Conservation (phyloP, 1,140 invertebrate genomes). For the Drosophila parvula region DNA sequence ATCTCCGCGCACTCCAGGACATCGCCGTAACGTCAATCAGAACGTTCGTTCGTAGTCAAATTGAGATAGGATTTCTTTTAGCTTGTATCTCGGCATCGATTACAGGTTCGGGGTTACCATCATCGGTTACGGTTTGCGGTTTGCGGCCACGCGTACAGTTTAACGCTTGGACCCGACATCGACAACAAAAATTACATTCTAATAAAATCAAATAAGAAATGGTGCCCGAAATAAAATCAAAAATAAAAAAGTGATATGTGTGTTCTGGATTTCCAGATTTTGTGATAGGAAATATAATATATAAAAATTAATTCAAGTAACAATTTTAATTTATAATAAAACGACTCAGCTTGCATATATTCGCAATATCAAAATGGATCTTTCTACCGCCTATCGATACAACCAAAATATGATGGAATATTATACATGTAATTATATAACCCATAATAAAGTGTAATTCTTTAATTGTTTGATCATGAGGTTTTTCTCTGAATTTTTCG, state of each 20-base stretch:
- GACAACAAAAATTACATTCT: background rate
- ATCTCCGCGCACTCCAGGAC: slow-evolving; percentile 25
- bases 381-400: slow-evolving; percentile 96
- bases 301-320: background rate
- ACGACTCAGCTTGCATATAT: no score
- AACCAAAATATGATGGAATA: slow-evolving; percentile 99
- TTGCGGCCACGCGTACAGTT: slow-evolving; percentile 30
- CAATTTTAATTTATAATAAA: background rate
- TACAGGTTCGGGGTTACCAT: slow-evolving; percentile 28
- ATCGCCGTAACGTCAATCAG: slow-evolving; percentile 45
- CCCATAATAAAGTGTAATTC: slow-evolving; percentile 4
- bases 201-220: slow-evolving; percentile 15
- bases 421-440: slow-evolving; percentile 94
- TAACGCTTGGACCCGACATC: slow-evolving; percentile 16
- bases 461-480: background rate
- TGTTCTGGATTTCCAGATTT: background rate
- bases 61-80: slow-evolving; percentile 23
- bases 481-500: background rate
- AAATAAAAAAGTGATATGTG: slow-evolving; percentile 12
- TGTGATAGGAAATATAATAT: slow-evolving; percentile 4
- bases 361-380: slow-evolving; percentile 88
- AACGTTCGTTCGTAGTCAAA: slow-evolving; percentile 14
- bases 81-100: slow-evolving; percentile 40
- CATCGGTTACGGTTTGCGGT: slow-evolving; percentile 39
- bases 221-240: slow-evolving; percentile 6